Base-by-base conservation (phyloP, 2,113 vertebrate genomes). In the Azemiops feae region DNA sequence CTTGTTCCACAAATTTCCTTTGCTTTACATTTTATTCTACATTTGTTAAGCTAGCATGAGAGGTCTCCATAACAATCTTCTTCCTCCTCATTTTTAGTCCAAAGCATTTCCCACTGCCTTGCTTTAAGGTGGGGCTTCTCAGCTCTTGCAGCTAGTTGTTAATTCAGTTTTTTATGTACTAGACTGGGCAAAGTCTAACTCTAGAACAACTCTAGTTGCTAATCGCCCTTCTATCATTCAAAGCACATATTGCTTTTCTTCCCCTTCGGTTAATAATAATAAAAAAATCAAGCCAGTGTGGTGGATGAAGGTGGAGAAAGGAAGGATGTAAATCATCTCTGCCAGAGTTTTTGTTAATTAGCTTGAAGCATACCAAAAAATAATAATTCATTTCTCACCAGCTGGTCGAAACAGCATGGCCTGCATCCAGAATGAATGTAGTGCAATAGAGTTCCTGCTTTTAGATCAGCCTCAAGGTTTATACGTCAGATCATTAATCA, bases 291-390 rank as follows among this genome's bases (percentile, higher is more conserved):
- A 14, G 20, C 11, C 14, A 81, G 43, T 20, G 50, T 34, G 1
- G 25, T 23, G 34, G 25, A 23, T 50, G 25, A 87, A 88, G 30
- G 85, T 58, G 43, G 53, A 88, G 53, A 88, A 57, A 88, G n/a
- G 47, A 88, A 64, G 50, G 60, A 54, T 30, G 55, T 89, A 85
- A 85, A 89, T 89, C n/a, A 85, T 92, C 53, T 34, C 18, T 89
- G 52, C 53, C 88, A 85, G 27, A 27, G 39, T 85, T 92, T 64
- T 92, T 89, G 87, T 54, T 89, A 92, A 92, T 92, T 85, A 85
- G 53, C 53, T 50, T 85, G 88, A 85, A 58, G 47, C 23, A 54
- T 52, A 16, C 27, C 16, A n/a, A 50, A 69, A 69, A 86, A 64
- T 3, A 43, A 27, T 18, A 92, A 64, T 22, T 53, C 11, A 53